phyloP scores from a whole-genome alignment of 2,888 invertebrate species.

The Epinotia brunnichana region DNA sequence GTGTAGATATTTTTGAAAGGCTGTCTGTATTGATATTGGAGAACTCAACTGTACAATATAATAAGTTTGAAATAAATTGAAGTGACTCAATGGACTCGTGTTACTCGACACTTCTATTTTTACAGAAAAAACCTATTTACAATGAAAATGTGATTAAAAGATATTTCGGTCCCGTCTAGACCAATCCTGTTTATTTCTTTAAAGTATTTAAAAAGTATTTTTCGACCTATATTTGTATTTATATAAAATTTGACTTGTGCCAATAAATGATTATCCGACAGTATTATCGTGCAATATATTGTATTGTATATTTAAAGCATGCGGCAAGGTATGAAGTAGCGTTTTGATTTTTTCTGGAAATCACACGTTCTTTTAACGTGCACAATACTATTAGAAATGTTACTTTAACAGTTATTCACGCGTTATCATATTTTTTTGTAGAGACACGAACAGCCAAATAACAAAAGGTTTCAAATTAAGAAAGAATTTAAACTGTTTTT shows the following conservation, averaged over 20 bases:
- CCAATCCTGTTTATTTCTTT: conserved; percentile 36
- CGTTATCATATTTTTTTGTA: too few relatives aligned
- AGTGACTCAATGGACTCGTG: conserved; percentile 13
- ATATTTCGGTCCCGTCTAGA: conserved; percentile 36
- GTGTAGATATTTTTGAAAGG: too few relatives aligned
- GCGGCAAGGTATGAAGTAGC: neutral
- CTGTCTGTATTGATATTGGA: too few relatives aligned
- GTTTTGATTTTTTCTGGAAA: too few relatives aligned
- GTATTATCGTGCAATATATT: conserved; percentile 41
- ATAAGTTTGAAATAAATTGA: neutral
- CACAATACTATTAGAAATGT: neutral
- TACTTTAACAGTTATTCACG: neutral
- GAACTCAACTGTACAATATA: neutral
- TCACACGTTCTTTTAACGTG: too few relatives aligned
- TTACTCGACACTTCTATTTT: conserved; percentile 9
- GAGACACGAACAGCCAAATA: too few relatives aligned
- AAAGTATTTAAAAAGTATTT: conserved; percentile 50
- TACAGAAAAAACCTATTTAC: conserved; percentile 37
- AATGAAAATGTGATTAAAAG: conserved; percentile 27
- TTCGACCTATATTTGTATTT: conserved; percentile 51
- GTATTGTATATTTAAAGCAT: conserved; percentile 14
- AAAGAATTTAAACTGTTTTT: too few relatives aligned
- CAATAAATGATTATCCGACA: conserved; percentile 34
- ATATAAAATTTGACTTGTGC: conserved; percentile 38
- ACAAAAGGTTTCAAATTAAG: too few relatives aligned